A percentile compares a stretch with the other conserved stretches of the same genome.
Conservation (phyloP, 2,113 vertebrate species). For the Bubalus kerabau region DNA sequence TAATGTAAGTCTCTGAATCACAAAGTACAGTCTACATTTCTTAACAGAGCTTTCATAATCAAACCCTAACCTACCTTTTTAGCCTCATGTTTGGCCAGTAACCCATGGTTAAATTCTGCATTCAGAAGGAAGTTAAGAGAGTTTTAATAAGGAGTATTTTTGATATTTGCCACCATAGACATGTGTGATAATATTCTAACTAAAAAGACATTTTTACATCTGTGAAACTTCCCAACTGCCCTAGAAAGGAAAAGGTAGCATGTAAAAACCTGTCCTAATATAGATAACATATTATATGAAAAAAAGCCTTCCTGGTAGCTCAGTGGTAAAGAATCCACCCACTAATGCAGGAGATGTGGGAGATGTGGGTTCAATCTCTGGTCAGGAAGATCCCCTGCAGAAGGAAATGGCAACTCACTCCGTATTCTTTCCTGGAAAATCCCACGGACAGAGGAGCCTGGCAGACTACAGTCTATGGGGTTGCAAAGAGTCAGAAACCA, state of each 20-base stretch:
- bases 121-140: background rate
- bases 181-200: slow-evolving; percentile 2
- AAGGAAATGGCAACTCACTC: background rate
- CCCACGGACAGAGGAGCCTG: background rate
- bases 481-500: background rate
- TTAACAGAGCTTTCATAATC: background rate
- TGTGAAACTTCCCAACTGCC: background rate
- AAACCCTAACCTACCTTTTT: background rate
- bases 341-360: background rate
- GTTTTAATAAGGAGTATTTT: background rate
- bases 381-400: background rate
- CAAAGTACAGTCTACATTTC: background rate
- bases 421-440: background rate
- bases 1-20: background rate
- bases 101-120: background rate
- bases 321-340: background rate
- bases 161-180: background rate
- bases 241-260: background rate
- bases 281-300: background rate
- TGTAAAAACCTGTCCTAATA: background rate
- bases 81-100: background rate
- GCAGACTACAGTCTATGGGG: background rate
- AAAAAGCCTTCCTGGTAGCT: background rate
- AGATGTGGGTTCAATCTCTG: background rate
- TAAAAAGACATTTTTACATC: background rate